Evolutionary conservation across 1,140 invertebrate genomes (phyloP), one percentile per base, ranked within the genome.

Genomic region (Platorchestia sp.): DNA sequence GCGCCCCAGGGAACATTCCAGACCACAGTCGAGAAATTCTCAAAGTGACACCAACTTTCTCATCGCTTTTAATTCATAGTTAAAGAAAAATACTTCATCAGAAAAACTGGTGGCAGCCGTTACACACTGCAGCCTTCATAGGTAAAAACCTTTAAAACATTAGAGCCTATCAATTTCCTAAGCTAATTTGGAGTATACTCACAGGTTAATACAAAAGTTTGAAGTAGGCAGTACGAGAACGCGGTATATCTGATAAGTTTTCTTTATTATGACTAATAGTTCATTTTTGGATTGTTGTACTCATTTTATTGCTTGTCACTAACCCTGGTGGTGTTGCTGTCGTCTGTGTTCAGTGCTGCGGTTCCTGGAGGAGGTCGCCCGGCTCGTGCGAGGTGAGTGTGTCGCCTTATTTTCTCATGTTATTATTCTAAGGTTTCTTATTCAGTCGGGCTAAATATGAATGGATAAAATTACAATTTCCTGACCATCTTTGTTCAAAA

Each of bases 251-350:
- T 75, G 1, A 75, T 75, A 1, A 3, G 27, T 22, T 22, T 19
- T 22, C 36, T 3, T 22, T 36, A 3, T 75, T 14, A 75, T 75
- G 14, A 75, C 59, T 75, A 75, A 75, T 75, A 10, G 59, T 75
- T 75, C 14, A 75, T 75, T 75, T 75, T 75, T 22, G 36, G 59
- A 19, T 75, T 75, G 27, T 75, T 75, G 7, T 75, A 36, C 14
- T 22, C 10, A 75, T 75, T 75, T 75, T 75, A 19, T 51, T 36
- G 1, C 27, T 89, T 89, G 7, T 42, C 40, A 93, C 91, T 93
- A 93, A 93, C 91, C 91, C 36, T 40, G 91, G 91, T 93, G 91
- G 41, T 93, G 43, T 45, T 93, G 91, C 44, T 93, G 91, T 45
- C 43, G 89, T 93, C 47, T 93, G 45, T 93, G 91, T 93, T 47